These are phyloP conservation scores for Agrochola macilenta DNA, from an alignment of 2,888 invertebrate genomes.

Conservation along the genomic window DNA sequence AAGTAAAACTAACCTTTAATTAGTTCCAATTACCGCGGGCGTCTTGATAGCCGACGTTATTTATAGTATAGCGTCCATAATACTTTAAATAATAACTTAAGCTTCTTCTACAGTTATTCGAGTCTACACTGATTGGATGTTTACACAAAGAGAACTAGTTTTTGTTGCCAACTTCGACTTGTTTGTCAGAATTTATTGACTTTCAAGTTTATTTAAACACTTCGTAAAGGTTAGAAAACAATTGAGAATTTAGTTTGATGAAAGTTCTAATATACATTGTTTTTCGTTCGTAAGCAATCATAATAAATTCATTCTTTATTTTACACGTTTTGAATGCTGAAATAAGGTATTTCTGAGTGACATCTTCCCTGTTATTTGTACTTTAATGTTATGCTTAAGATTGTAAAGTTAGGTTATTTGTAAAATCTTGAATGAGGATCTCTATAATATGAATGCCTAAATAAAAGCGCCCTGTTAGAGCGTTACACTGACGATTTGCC, in stretches of 20 bases:
- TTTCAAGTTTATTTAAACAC: constrained; percentile 35
- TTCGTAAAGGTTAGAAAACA: constrained; percentile 16
- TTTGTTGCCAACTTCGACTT: constrained; percentile 30
- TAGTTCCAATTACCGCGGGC: constrained; percentile 73
- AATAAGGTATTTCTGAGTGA: background rate
- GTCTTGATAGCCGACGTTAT: constrained; percentile 48
- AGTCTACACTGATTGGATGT: constrained; percentile 19
- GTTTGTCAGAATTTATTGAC: constrained; percentile 26
- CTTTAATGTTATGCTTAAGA: background rate
- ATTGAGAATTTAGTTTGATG: constrained; percentile 15
- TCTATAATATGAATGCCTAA: background rate
- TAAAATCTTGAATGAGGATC: background rate
- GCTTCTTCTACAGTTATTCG: constrained; percentile 27
- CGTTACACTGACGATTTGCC: no score
- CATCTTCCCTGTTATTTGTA: constrained; percentile 11
- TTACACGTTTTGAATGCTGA: constrained; percentile 14
- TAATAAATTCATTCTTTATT: constrained; percentile 14
- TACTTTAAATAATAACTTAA: constrained; percentile 51
- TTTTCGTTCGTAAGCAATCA: constrained; percentile 13
- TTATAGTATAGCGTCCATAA: constrained; percentile 45
- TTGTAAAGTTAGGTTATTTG: background rate
- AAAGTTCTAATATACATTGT: constrained; percentile 9
- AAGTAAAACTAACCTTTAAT: constrained; percentile 72
- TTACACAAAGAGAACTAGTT: constrained; percentile 35
- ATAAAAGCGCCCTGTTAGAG: background rate